Conservation (phyloP, 2,113 vertebrate genomes). For the Pollimyrus isidori region DNA sequence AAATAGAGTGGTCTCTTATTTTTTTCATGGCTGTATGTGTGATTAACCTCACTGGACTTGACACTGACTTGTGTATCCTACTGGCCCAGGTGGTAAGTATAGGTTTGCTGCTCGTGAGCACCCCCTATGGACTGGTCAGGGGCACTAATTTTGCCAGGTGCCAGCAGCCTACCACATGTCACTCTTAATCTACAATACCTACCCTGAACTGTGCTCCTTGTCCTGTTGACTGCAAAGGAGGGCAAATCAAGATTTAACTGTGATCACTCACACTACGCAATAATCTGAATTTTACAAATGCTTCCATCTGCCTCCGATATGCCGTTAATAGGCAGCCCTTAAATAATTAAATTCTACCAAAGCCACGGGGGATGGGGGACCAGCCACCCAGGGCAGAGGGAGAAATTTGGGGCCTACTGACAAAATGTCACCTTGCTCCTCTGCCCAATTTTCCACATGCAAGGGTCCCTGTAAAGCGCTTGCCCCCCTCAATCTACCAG, state of each 20-base stretch:
- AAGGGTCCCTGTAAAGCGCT: background rate
- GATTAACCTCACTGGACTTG: background rate
- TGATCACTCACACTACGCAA: slow-evolving; percentile 37
- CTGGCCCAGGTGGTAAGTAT: background rate
- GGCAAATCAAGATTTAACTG: slow-evolving; percentile 35
- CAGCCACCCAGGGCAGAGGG: background rate
- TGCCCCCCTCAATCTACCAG: background rate
- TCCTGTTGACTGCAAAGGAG: background rate
- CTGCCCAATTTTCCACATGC: background rate
- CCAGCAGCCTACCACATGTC: background rate
- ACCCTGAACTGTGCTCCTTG: background rate
- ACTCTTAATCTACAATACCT: background rate
- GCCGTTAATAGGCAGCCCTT: background rate
- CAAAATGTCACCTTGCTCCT: background rate
- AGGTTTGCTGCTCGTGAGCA: background rate
- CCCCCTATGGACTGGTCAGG: background rate
- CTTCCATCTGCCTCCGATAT: background rate
- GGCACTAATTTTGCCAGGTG: background rate
- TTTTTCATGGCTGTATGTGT: background rate
- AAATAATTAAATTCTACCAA: background rate
- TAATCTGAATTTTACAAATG: background rate
- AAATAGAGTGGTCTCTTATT: no score
- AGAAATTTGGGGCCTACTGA: background rate
- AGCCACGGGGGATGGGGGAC: background rate
- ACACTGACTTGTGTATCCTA: background rate